These are phyloP conservation scores for Pipistrellus nathusii DNA, from an alignment of 2,797 vertebrate genomes.

Conservation along the genomic window DNA sequence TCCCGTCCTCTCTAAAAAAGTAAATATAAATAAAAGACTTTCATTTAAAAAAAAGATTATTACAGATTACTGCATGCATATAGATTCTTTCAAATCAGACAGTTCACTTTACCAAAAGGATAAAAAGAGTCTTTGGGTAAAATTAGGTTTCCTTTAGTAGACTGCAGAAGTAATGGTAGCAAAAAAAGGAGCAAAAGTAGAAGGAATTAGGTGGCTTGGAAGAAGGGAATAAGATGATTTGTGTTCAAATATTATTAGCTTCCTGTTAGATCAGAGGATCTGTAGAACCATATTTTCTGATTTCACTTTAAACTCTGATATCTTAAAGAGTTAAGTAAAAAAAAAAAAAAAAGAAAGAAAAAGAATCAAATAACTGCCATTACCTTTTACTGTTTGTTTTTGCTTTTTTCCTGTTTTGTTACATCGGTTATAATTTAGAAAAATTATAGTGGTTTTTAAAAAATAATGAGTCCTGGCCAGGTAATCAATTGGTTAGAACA, in stretches of 20 bases:
- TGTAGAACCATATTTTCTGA: too few species aligned
- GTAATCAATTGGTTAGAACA: not conserved
- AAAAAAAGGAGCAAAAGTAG: not conserved
- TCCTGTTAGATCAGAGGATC: not conserved
- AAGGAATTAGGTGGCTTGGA: constrained; percentile 29
- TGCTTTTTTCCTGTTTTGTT: not conserved
- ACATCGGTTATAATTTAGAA: constrained; percentile 30
- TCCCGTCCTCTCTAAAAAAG: not conserved
- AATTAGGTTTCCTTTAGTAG: constrained; percentile 35
- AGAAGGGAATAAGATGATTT: constrained; percentile 42
- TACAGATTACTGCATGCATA: not conserved
- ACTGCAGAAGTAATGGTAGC: constrained; percentile 18
- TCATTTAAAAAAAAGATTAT: not conserved
- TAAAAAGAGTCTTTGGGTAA: not conserved
- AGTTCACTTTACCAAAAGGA: constrained; percentile 19
- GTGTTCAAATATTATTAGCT: not conserved
- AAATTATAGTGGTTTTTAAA: constrained; percentile 22
- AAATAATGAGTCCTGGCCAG: not conserved
- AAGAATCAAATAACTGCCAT: not conserved
- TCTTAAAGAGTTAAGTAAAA: not conserved
- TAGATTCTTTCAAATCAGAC: constrained; percentile 43
- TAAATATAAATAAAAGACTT: not conserved
- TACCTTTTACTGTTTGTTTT: not conserved
- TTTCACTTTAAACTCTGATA: not conserved
- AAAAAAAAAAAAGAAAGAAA: not conserved